Conservation (phyloP, 2,797 vertebrate species). For the Gallinago solitaria region DNA sequence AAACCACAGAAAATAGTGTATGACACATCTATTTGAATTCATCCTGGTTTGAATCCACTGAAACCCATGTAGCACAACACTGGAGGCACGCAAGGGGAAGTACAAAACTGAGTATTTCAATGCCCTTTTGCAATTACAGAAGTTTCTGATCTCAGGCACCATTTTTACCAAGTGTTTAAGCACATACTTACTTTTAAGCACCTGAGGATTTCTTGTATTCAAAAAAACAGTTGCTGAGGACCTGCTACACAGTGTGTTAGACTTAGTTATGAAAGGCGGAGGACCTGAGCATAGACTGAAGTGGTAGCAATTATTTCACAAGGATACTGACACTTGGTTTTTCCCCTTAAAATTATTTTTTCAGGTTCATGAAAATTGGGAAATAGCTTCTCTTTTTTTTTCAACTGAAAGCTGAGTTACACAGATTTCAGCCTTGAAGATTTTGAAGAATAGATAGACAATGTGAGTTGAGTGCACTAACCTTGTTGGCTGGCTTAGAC, state of each 20-base stretch:
- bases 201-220: not conserved
- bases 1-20: constrained; percentile 39
- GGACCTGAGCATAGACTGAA: not conserved
- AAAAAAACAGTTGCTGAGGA: not conserved
- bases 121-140: not conserved
- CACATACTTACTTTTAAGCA: not conserved
- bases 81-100: not conserved
- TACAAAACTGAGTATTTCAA: not conserved
- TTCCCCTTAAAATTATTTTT: not conserved
- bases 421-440: not conserved
- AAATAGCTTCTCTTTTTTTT: not conserved
- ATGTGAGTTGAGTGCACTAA: accelerated
- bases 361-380: not conserved
- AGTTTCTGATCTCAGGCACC: not conserved
- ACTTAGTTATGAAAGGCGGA: not conserved
- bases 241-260: not conserved
- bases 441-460: not conserved
- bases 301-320: not conserved
- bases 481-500: not conserved
- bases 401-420: no score
- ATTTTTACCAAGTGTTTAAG: not conserved
- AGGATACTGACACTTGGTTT: not conserved
- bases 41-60: not conserved
- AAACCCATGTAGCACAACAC: not conserved
- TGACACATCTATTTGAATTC: constrained; percentile 40